phyloP scores from a whole-genome alignment of 2,888 invertebrate genomes.

The Limulus polyphemus region DNA sequence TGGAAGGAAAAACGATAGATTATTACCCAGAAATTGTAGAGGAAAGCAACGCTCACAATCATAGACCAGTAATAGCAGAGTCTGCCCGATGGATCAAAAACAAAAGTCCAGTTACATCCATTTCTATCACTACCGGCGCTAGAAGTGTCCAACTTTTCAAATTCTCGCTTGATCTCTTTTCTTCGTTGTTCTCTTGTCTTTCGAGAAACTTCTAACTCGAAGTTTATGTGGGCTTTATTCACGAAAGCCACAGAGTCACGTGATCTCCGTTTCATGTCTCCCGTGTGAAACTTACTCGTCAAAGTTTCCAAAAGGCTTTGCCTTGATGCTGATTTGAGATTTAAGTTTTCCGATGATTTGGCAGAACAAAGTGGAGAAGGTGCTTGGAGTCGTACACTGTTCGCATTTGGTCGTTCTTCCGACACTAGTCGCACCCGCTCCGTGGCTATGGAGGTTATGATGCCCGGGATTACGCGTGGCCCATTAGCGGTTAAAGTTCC shows the following conservation, averaged over 20 bases:
- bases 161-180: conserved; percentile 37
- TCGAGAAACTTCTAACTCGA: conserved; percentile 63
- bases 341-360: conserved; percentile 29
- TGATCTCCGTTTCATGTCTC: conserved; percentile 35
- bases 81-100: conserved; percentile 95
- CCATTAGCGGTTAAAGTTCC: conserved; percentile 45
- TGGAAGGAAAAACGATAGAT: conserved; percentile 98
- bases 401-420: conserved; percentile 1
- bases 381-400: conserved; percentile 22
- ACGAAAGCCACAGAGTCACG: conserved; percentile 59
- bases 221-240: conserved; percentile 50
- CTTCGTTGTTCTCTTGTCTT: conserved; percentile 38
- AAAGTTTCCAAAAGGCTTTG: conserved; percentile 56
- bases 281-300: conserved; percentile 51
- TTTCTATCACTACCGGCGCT: conserved; percentile 47
- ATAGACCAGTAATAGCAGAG: conserved; percentile 95
- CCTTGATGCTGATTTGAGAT: conserved; percentile 45
- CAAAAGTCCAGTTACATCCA: conserved; percentile 76
- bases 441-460: conserved; percentile 24
- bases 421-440: conserved; percentile 28
- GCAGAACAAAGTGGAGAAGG: conserved; percentile 19
- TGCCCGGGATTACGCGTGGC: conserved; percentile 43
- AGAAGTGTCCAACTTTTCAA: conserved; percentile 36
- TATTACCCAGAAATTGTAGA: conserved; percentile 96
- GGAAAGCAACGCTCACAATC: conserved; percentile 88